A percentile compares a stretch with the other conserved stretches of the same genome.
These are phyloP conservation scores for Drymodes brunneopygia DNA, from an alignment of 2,113 vertebrate species.

Conservation along the genomic window DNA sequence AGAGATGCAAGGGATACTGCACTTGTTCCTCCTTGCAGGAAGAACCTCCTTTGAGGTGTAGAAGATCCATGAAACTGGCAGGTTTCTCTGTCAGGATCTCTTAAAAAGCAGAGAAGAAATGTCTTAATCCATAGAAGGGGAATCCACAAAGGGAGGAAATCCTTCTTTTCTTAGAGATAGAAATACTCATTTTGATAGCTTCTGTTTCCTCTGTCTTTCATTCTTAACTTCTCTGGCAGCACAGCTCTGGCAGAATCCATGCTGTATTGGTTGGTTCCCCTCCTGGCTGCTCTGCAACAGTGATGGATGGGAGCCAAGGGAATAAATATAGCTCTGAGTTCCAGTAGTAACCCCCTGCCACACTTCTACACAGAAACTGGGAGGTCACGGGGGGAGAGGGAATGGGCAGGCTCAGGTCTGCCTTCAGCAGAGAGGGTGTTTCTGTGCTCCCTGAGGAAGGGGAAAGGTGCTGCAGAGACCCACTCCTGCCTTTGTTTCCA, in stretches of 20 bases:
- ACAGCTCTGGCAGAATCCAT: conserved; percentile 45
- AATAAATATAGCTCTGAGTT: conserved; percentile 59
- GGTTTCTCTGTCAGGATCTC: neutral
- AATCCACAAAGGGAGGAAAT: neutral
- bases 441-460: neutral
- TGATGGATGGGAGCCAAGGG: conserved; percentile 53
- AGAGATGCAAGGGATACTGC: neutral
- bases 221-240: conserved; percentile 62
- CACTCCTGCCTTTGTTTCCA: neutral
- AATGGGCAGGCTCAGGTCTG: neutral
- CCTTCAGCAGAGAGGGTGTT: neutral
- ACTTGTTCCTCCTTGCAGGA: neutral
- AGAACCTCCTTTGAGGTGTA: neutral
- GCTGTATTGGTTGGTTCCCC: conserved; percentile 59
- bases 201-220: conserved; percentile 36
- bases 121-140: neutral
- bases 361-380: conserved; percentile 20
- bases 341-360: conserved; percentile 58
- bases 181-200: conserved; percentile 26
- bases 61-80: neutral
- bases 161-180: neutral
- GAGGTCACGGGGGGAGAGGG: conserved; percentile 4
- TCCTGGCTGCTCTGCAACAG: conserved; percentile 55
- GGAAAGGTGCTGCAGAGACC: neutral
- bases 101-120: neutral